Percentiles rank a stretch among this genome's conserved stretches.
Conservation (phyloP, 2,797 vertebrate genomes). For the Protonibea diacanthus region DNA sequence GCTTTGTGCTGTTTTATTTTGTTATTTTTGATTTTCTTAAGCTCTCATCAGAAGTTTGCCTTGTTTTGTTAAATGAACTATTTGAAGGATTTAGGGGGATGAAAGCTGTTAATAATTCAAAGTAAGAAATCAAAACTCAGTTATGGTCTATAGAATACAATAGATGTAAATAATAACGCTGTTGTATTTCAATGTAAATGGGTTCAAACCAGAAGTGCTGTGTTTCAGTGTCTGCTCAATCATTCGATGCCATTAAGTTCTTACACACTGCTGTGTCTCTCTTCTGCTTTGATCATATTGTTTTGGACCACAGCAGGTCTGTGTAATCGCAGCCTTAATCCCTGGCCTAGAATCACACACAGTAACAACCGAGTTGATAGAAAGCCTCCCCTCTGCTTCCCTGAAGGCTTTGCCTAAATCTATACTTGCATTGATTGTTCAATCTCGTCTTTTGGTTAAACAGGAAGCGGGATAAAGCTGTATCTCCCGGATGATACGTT, state of each 20-base stretch:
- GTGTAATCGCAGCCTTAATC: constrained; percentile 78
- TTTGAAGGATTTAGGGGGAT: background rate
- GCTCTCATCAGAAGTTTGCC: no score
- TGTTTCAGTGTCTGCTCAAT: constrained; percentile 17
- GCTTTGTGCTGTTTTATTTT: background rate
- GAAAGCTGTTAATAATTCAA: background rate
- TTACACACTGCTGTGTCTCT: constrained; percentile 11
- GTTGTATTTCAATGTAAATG: background rate
- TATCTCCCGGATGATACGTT: constrained; percentile 36
- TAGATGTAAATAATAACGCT: no score
- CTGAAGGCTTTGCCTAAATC: constrained; percentile 72
- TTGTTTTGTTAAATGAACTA: background rate
- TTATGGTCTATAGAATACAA: background rate
- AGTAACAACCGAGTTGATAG: constrained; percentile 67
- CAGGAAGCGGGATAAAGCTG: constrained; percentile 54
- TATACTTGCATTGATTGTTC: constrained; percentile 67
- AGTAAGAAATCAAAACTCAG: background rate
- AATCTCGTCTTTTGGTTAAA: constrained; percentile 63
- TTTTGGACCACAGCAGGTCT: constrained; percentile 71
- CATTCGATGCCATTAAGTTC: constrained; percentile 28
- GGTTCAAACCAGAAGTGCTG: background rate
- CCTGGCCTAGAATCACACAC: constrained; percentile 69
- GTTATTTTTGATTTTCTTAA: background rate
- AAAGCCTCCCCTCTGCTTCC: constrained; percentile 59
- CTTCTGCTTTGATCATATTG: constrained; percentile 65